Percentiles rank a stretch among this genome's conserved stretches.
Evolutionary conservation across 2,888 invertebrate species (phyloP).

Genomic region (Argyra leucocephala): DNA sequence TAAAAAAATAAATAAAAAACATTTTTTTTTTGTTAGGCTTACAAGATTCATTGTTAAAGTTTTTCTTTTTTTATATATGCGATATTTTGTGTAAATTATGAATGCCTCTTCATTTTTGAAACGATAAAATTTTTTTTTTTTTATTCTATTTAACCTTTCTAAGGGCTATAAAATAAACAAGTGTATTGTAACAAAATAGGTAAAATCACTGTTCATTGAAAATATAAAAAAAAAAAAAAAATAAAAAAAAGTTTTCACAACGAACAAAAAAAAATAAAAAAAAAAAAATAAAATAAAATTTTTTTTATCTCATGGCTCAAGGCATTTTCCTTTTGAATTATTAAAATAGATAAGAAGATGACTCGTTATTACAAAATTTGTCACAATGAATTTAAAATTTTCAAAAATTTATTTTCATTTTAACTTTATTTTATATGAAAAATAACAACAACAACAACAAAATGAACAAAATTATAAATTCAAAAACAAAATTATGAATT

Average conservation of each 20-base stretch:
- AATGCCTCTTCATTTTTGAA: too few relatives aligned
- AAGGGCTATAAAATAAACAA: neutral
- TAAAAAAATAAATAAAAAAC: neutral
- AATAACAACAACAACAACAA: too few relatives aligned
- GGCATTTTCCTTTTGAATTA: neutral
- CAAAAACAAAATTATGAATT: too few relatives aligned
- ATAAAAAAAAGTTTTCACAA: too few relatives aligned
- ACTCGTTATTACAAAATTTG: neutral
- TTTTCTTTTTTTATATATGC: too few relatives aligned
- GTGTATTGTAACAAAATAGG: neutral
- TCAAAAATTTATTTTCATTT: too few relatives aligned
- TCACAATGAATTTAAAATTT: neutral
- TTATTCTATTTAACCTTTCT: neutral
- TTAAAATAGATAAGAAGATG: neutral
- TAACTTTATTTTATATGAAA: too few relatives aligned
- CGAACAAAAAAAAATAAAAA: too few relatives aligned
- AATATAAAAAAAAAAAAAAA: neutral
- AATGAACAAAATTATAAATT: too few relatives aligned
- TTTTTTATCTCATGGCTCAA: neutral
- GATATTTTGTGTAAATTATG: too few relatives aligned
- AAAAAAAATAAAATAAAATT: neutral
- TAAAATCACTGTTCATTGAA: neutral
- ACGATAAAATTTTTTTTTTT: too few relatives aligned
- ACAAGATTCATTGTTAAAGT: too few relatives aligned
- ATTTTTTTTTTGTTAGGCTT: neutral